Conservation (phyloP, 2,888 invertebrate species). For the Trichogramma evanescens region DNA sequence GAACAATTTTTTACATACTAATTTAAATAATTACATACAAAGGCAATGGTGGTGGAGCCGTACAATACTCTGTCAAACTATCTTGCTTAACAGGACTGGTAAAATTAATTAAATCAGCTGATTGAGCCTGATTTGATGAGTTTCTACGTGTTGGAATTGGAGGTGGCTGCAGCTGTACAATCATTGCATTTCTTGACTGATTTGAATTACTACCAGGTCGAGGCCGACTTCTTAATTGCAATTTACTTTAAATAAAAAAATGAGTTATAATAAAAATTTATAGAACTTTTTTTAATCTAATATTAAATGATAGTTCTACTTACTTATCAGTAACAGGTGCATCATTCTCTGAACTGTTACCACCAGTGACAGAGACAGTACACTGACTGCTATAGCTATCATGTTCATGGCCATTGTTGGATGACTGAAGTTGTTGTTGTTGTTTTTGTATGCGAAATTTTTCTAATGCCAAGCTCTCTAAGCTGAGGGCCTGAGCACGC, state of each 20-base stretch:
- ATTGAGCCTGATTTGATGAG: conserved; percentile 35
- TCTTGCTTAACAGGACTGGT: conserved; percentile 44
- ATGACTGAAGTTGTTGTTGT: conserved; percentile 29
- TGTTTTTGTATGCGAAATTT: conserved; percentile 69
- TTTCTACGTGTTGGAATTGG: conserved; percentile 43
- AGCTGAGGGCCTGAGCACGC: conserved; percentile 78
- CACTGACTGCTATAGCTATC: conserved; percentile 13
- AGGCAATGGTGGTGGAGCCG: conserved; percentile 35
- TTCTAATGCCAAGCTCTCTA: conserved; percentile 78
- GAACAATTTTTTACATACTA: conserved; percentile 2
- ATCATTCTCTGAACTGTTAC: conserved; percentile 31
- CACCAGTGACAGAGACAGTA: conserved; percentile 23
- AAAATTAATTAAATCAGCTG: conserved; percentile 43
- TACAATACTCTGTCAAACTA: conserved; percentile 37
- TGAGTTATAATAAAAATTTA: not conserved
- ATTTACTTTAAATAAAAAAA: conserved; percentile 33
- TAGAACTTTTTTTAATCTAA: not conserved
- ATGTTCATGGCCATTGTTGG: conserved; percentile 22
- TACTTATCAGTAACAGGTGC: conserved; percentile 35
- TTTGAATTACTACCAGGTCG: conserved; percentile 53
- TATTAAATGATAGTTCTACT: conserved; percentile 3
- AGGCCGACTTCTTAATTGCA: conserved; percentile 52
- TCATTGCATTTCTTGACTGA: conserved; percentile 42
- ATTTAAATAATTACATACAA: conserved; percentile 30
- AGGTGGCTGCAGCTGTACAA: conserved; percentile 49